A percentile compares a stretch with the other conserved stretches of the same genome.
Conservation (phyloP, 2,888 invertebrate genomes). For the Gandaritis pyraliata region DNA sequence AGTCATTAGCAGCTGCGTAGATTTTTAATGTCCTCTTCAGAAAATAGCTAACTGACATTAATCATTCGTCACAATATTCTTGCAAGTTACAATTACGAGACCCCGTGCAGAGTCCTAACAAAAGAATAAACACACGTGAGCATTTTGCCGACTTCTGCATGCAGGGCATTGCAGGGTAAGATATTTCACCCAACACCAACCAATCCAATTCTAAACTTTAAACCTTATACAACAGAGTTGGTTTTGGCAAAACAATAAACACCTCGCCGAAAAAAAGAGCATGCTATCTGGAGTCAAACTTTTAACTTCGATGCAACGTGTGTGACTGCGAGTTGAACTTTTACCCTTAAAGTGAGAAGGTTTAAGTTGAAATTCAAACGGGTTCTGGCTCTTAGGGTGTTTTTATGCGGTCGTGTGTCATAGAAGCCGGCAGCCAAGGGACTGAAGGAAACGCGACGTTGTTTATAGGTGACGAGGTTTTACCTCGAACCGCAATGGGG, state of each 20-base stretch:
- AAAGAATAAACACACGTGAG: slow-evolving; percentile 66
- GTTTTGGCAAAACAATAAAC: slow-evolving; percentile 43
- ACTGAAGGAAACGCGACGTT: slow-evolving; percentile 56
- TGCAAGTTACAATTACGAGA: slow-evolving; percentile 51
- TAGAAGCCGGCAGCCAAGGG: slow-evolving; percentile 53
- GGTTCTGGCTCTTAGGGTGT: slow-evolving; percentile 51
- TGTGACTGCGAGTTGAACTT: slow-evolving; percentile 39
- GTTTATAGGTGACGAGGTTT: slow-evolving; percentile 70
- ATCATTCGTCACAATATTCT: slow-evolving; percentile 48
- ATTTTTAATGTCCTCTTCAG: not conserved
- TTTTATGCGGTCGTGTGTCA: slow-evolving; percentile 65
- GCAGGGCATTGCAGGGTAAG: slow-evolving; percentile 39
- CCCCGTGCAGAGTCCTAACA: slow-evolving; percentile 55
- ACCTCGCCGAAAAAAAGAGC: slow-evolving; percentile 52
- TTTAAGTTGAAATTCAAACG: slow-evolving; percentile 55
- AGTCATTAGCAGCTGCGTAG: not conserved
- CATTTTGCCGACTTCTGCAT: slow-evolving; percentile 56
- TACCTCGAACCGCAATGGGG: slow-evolving; percentile 46
- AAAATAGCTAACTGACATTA: slow-evolving; percentile 4
- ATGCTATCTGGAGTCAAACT: slow-evolving; percentile 67
- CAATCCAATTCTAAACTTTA: slow-evolving; percentile 47
- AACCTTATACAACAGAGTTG: slow-evolving; percentile 38
- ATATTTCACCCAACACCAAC: slow-evolving; percentile 53
- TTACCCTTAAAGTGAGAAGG: slow-evolving; percentile 42
- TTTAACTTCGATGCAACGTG: slow-evolving; percentile 63